Evolutionary conservation across 2,888 invertebrate species (phyloP).

Genomic region (Lithophane leautieri): DNA sequence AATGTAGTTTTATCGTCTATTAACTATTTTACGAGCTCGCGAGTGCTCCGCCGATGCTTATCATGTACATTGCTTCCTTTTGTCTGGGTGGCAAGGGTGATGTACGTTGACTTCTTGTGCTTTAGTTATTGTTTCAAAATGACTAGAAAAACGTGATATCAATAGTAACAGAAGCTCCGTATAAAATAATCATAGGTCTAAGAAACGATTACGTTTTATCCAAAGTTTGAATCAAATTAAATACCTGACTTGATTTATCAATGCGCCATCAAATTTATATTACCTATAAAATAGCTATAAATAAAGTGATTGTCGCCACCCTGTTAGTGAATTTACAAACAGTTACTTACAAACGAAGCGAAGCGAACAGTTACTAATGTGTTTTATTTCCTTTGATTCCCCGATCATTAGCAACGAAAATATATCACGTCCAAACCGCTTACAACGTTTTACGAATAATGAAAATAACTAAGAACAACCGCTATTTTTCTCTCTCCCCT

Average conservation of each 20-base stretch:
- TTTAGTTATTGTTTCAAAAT: not conserved
- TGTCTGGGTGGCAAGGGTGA: not conserved
- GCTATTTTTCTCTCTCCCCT: constrained; percentile 47
- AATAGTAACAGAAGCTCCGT: not conserved
- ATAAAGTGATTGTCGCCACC: constrained; percentile 26
- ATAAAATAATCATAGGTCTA: not conserved
- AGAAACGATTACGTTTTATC: not conserved
- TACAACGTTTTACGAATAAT: constrained; percentile 53
- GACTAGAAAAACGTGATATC: not conserved
- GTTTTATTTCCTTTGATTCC: constrained; percentile 53
- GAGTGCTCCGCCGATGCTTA: constrained; percentile 38
- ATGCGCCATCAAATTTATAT: constrained; percentile 36
- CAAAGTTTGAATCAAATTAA: constrained; percentile 29
- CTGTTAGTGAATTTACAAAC: constrained; percentile 23
- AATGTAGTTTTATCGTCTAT: constrained; percentile 43
- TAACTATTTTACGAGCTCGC: constrained; percentile 41
- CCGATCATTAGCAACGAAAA: constrained; percentile 52
- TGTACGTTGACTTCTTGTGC: not conserved
- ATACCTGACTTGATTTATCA: constrained; percentile 13
- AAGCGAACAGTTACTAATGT: constrained; percentile 34
- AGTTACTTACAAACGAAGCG: constrained; percentile 23
- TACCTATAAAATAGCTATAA: constrained; percentile 36
- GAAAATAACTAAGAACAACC: constrained; percentile 51
- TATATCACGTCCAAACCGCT: constrained; percentile 54
- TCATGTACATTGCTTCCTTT: constrained; percentile 36